A percentile compares a stretch with the other conserved stretches of the same genome.
These are phyloP conservation scores for Cossypha heuglini DNA, from an alignment of 2,797 vertebrate genomes.

Conservation along the genomic window DNA sequence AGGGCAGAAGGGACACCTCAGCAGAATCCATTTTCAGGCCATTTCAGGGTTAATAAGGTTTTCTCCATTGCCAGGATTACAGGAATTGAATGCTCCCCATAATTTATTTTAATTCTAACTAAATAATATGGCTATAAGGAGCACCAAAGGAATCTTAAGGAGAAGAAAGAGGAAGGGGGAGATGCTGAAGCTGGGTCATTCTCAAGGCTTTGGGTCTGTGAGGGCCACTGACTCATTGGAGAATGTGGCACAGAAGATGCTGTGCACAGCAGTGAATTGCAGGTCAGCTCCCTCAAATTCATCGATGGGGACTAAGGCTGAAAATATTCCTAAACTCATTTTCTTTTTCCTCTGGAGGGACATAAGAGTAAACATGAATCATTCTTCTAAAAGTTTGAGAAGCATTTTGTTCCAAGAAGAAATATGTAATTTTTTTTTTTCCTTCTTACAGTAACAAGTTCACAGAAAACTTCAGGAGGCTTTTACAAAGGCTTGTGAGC, in stretches of 20 bases:
- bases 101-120: background rate
- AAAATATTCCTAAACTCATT: conserved; percentile 8
- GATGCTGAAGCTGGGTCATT: background rate
- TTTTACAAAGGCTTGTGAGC: background rate
- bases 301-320: background rate
- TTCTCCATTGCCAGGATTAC: background rate
- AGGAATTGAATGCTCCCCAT: background rate
- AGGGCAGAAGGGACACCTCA: background rate
- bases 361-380: conserved; percentile 7
- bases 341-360: conserved; percentile 7
- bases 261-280: background rate
- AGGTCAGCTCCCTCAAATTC: background rate
- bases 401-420: background rate
- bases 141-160: background rate
- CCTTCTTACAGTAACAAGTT: background rate
- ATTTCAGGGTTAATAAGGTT: background rate
- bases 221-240: background rate
- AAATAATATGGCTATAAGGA: background rate
- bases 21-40: background rate
- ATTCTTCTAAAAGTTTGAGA: background rate
- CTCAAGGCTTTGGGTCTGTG: background rate
- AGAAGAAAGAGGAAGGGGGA: background rate
- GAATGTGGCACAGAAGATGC: background rate
- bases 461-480: background rate
- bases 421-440: background rate